Evolutionary conservation across 2,797 vertebrate genomes (phyloP).

Genomic region (Lithobates sylvaticus): DNA sequence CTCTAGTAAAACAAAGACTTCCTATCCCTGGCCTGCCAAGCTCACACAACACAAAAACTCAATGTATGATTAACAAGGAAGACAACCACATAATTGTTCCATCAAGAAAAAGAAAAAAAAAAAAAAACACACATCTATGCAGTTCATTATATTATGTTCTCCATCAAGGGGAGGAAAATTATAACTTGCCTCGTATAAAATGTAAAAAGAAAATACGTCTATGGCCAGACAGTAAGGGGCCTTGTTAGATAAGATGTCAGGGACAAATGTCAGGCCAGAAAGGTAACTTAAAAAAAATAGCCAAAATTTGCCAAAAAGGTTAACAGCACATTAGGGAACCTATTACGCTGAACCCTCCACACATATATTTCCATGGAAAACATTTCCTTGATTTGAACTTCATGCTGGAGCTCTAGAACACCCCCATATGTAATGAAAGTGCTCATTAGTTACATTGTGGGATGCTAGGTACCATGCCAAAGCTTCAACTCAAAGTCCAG

Average conservation of each 20-base stretch:
- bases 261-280: not conserved
- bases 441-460: no score
- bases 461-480: no score
- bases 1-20: not conserved
- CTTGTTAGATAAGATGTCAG: not conserved
- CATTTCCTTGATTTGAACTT: not conserved
- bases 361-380: no score
- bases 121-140: constrained; percentile 3
- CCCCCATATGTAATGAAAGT: not conserved
- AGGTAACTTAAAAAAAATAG: not conserved
- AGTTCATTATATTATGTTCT: not conserved
- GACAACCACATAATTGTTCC: constrained; percentile 17
- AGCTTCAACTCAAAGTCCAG: no score
- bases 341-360: not conserved
- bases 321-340: not conserved
- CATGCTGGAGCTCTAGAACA: not conserved
- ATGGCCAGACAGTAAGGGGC: not conserved
- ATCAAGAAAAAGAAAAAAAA: constrained; percentile 15
- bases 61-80: constrained; percentile 35
- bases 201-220: not conserved
- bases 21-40: not conserved
- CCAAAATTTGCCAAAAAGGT: not conserved
- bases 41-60: not conserved
- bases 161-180: not conserved
- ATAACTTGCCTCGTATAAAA: not conserved